Conservation (phyloP, 2,888 invertebrate species). For the Morpho helenor region DNA sequence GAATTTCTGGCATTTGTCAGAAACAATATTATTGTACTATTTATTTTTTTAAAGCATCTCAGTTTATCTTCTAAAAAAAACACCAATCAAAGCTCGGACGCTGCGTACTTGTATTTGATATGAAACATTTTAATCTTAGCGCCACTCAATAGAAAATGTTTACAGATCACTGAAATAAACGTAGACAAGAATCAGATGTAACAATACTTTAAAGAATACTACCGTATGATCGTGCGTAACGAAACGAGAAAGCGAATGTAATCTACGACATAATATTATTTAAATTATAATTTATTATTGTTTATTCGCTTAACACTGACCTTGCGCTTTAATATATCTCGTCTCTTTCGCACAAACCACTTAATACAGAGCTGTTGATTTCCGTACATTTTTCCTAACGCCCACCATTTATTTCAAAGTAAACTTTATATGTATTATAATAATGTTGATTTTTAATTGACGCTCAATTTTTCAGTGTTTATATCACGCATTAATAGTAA, state of each 20-base stretch:
- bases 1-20: too few species aligned
- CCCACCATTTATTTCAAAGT: constrained; percentile 30
- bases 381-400: constrained; percentile 64
- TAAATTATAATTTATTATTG: constrained; percentile 37
- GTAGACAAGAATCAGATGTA: too few species aligned
- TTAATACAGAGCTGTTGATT: constrained; percentile 44
- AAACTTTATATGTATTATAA: constrained; percentile 33
- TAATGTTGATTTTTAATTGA: constrained; percentile 40
- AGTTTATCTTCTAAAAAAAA: too few species aligned
- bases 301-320: constrained; percentile 57
- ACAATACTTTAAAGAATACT: background rate
- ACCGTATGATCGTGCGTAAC: constrained; percentile 3
- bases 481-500: constrained; percentile 38
- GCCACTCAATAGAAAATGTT: too few species aligned
- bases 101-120: too few species aligned
- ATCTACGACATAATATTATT: constrained; percentile 22
- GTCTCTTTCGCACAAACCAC: constrained; percentile 49
- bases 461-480: constrained; percentile 56
- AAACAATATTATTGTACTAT: too few species aligned
- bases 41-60: too few species aligned
- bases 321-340: constrained; percentile 41
- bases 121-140: too few species aligned
- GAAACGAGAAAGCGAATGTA: constrained; percentile 13
- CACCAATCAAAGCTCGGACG: too few species aligned
- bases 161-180: too few species aligned